Percentiles rank a stretch among this genome's conserved stretches.
Evolutionary conservation across 2,797 vertebrate genomes (phyloP).

Genomic region (Rhynchotus rufescens): DNA sequence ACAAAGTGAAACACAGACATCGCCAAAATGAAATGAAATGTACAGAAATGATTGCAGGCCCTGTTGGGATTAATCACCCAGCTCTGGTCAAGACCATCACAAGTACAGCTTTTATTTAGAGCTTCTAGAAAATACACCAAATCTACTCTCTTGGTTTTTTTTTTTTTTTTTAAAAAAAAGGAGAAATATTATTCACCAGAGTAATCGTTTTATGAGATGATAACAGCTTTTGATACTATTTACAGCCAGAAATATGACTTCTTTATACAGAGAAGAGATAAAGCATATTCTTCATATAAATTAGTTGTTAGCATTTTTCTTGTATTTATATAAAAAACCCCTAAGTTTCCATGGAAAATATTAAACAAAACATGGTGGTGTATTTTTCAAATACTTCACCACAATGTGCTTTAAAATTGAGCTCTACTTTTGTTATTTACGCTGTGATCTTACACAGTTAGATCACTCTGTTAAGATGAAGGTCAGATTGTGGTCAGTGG

Average conservation of each 20-base stretch:
- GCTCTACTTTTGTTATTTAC: not conserved
- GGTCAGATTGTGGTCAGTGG: not conserved
- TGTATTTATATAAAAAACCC: not conserved
- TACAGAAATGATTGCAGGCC: not conserved
- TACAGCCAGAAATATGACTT: not conserved
- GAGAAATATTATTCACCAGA: not conserved
- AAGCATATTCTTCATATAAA: not conserved
- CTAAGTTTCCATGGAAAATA: not conserved
- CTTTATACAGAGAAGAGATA: not conserved
- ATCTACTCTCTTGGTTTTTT: too few species aligned
- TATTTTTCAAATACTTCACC: not conserved
- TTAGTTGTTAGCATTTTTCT: not conserved
- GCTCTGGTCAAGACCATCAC: not conserved
- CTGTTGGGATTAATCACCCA: not conserved
- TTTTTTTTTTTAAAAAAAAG: not conserved
- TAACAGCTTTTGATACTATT: not conserved
- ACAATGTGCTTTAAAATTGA: not conserved
- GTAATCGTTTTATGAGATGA: not conserved
- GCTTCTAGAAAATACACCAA: not conserved
- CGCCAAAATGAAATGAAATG: conserved; percentile 17
- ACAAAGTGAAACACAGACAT: not conserved
- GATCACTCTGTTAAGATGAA: not conserved
- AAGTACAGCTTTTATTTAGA: not conserved
- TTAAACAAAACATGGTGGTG: not conserved
- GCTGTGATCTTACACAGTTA: not conserved